phyloP scores from a whole-genome alignment of 1,140 invertebrate genomes.

The Batillaria attramentaria region DNA sequence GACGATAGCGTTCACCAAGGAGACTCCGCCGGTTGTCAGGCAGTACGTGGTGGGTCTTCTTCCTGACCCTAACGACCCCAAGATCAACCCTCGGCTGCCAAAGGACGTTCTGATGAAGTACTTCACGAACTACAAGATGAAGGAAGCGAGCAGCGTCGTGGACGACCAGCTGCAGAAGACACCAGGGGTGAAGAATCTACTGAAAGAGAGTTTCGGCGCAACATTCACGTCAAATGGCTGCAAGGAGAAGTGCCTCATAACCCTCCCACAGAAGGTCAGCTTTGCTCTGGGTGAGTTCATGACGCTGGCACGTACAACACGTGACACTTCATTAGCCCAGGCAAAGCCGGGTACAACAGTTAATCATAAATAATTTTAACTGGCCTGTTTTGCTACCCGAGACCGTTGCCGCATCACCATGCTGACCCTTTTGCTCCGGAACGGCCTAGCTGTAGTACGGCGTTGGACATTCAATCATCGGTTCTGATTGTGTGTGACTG shows the following conservation, averaged over 20 bases:
- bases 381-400: not conserved
- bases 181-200: not conserved
- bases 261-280: constrained; percentile 23
- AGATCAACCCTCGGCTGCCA: constrained; percentile 35
- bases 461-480: too few relatives aligned
- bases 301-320: not conserved
- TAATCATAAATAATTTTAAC: too few relatives aligned
- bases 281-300: constrained; percentile 19
- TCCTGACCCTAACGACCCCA: constrained; percentile 33
- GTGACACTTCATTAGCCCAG: not conserved
- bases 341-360: too few relatives aligned
- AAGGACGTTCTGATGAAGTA: constrained; percentile 16
- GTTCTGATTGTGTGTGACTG: too few relatives aligned
- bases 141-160: not conserved
- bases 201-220: constrained; percentile 22
- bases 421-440: too few relatives aligned
- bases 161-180: not conserved
- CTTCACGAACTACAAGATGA: not conserved
- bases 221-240: not conserved
- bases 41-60: constrained; percentile 59
- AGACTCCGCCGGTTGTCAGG: constrained; percentile 41
- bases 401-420: too few relatives aligned
- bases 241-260: constrained; percentile 1
- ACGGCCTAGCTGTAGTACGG: too few relatives aligned
- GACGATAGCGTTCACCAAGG: constrained; percentile 47